Evolutionary conservation across 2,113 vertebrate genomes (phyloP), one percentile per base, ranked within the genome.

Genomic region (Lycocorax pyrrhopterus): DNA sequence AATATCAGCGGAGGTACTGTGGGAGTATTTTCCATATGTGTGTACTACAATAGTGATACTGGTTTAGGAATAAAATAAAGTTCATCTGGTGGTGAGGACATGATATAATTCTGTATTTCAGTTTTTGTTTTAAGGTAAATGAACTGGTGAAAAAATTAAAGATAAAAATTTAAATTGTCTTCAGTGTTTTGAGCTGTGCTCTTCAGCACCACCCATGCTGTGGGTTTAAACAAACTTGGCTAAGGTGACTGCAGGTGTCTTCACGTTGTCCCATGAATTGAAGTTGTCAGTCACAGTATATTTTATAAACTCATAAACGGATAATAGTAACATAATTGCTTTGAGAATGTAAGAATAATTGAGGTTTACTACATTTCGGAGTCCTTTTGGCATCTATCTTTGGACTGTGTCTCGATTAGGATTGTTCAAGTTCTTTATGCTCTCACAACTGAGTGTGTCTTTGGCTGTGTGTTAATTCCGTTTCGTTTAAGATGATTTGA

Each of bases 31-130:
- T 73, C 29, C 66, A 16, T 46, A 10, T 4, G 6, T 60, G 1
- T 39, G 13, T 37, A 41, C 5, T 51, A 9, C 8, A 51, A 8
- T 9, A 63, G 12, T 17, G 51, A 47, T 52, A 21, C 17, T 49
- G 25, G 23, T 49, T 49, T 49, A 49, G 12, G 10, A 20, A 62
- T 59, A 39, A 10, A 32, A 30, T 10, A 16, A 78, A 81, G 12
- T 49, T 84, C 30, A 16, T 0, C 1, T 72, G 44, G 2, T n/a
- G 35, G 5, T 53, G 25, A 78, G 41, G 35, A 12, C 5, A 2
- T 37, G 11, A 33, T 63, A 4, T 5, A 71, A 77, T 19, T 66
- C n/a, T 35, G 19, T n/a, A 8, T 78, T 79, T 85, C 52, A 37
- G 21, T 22, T 87, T 32, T 62, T 82, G 8, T 49, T 76, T 56